A percentile compares a stretch with the other conserved stretches of the same genome.
phyloP scores from a whole-genome alignment of 2,888 invertebrate genomes.

The Aporophyla nigra region DNA sequence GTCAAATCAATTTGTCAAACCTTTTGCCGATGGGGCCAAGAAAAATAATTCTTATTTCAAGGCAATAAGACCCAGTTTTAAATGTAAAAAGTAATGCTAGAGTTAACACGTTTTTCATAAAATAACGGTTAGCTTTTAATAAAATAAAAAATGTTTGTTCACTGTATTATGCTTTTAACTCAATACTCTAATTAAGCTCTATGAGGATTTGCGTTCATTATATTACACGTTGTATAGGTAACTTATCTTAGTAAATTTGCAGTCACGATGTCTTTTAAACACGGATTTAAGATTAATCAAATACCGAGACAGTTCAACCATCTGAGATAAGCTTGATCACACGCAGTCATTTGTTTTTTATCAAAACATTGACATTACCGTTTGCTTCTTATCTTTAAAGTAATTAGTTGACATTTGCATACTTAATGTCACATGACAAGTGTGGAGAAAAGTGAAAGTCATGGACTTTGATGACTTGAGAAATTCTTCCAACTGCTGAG shows the following conservation, averaged over 20 bases:
- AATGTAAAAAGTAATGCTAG: too few species aligned
- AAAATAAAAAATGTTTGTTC: too few species aligned
- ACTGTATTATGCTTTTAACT: too few species aligned
- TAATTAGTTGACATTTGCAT: slow-evolving; percentile 45
- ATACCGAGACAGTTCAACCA: slow-evolving; percentile 21
- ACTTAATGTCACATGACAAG: slow-evolving; percentile 28
- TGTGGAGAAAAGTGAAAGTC: slow-evolving; percentile 58
- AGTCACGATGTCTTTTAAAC: slow-evolving; percentile 11
- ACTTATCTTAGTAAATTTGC: not conserved
- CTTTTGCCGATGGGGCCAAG: too few species aligned
- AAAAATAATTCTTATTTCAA: too few species aligned
- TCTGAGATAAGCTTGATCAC: slow-evolving; percentile 36
- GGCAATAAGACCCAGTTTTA: too few species aligned
- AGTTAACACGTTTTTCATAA: too few species aligned
- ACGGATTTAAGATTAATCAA: slow-evolving; percentile 38
- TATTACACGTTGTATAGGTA: not conserved
- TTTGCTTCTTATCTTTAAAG: slow-evolving; percentile 15
- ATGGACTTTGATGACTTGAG: slow-evolving; percentile 25
- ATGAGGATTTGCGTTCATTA: too few species aligned
- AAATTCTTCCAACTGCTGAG: slow-evolving; percentile 18
- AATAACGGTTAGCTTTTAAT: too few species aligned
- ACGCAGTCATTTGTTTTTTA: slow-evolving; percentile 23
- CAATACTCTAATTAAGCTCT: too few species aligned
- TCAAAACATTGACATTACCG: slow-evolving; percentile 55
- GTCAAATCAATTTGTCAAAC: too few species aligned